Conservation (phyloP, 2,888 invertebrate species). For the Galeruca laticollis region DNA sequence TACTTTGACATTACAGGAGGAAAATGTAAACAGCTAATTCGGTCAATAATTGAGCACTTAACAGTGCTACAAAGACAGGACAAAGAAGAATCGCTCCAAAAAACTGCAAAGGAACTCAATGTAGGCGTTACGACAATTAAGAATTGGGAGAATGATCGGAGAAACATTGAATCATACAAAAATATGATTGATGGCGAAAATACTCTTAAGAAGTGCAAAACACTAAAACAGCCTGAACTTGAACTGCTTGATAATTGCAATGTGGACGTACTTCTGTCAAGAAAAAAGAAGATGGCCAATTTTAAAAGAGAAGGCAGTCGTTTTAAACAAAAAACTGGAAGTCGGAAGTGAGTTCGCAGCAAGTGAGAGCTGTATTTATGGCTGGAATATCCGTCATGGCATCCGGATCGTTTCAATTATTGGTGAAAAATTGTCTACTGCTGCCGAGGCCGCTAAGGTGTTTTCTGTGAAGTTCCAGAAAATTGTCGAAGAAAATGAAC, state of each 20-base stretch:
- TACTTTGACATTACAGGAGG: no score
- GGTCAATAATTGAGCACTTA: not conserved
- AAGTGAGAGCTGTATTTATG: not conserved
- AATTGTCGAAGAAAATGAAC: no score
- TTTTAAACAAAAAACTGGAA: slow-evolving; percentile 6
- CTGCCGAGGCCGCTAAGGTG: no score
- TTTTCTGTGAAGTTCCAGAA: no score
- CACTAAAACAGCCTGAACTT: no score
- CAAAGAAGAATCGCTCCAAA: slow-evolving; percentile 6
- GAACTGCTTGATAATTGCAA: slow-evolving; percentile 6
- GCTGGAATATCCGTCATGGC: slow-evolving; percentile 3
- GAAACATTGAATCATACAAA: no score
- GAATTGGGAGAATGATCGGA: no score
- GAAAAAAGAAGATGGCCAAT: slow-evolving; percentile 2
- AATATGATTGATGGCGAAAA: no score
- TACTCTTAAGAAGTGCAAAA: no score
- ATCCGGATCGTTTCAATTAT: not conserved
- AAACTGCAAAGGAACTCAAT: not conserved
- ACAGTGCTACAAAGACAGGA: not conserved
- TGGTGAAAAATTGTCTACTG: not conserved
- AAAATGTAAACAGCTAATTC: not conserved
- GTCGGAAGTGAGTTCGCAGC: not conserved
- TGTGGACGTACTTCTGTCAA: slow-evolving; percentile 7
- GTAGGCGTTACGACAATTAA: not conserved
- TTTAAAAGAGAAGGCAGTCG: slow-evolving; percentile 10